Evolutionary conservation across 2,113 vertebrate species (phyloP).

Genomic region (Sturnira hondurensis): DNA sequence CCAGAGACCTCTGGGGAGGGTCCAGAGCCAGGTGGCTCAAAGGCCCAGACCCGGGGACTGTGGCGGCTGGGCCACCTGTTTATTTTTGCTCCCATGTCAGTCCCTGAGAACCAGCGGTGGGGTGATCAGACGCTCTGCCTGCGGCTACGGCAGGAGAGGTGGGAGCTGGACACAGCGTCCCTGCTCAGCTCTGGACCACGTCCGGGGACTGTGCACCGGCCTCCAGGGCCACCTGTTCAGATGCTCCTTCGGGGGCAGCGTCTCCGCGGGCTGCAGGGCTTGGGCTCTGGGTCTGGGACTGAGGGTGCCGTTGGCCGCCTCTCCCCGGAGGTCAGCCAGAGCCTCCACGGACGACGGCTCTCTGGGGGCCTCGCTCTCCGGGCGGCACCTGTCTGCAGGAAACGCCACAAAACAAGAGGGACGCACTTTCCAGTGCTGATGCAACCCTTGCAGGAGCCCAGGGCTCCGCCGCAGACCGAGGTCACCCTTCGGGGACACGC

Average conservation of each 20-base stretch:
- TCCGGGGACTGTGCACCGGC: neutral
- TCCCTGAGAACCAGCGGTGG: neutral
- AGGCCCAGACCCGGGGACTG: neutral
- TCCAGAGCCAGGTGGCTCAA: neutral
- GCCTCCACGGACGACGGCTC: neutral
- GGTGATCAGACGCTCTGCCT: neutral
- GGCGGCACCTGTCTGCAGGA: neutral
- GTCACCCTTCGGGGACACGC: neutral
- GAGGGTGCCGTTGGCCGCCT: too few species aligned
- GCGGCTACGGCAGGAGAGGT: neutral
- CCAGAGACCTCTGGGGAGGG: slow-evolving; percentile 11
- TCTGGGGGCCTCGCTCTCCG: neutral
- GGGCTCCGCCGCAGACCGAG: neutral
- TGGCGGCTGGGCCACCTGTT: neutral
- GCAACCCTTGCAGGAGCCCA: neutral
- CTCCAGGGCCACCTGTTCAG: accelerated
- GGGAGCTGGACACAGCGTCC: accelerated
- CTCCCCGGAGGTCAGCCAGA: neutral
- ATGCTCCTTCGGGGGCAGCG: neutral
- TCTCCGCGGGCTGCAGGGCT: accelerated
- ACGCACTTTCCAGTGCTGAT: neutral
- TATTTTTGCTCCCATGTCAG: accelerated
- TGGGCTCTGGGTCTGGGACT: neutral
- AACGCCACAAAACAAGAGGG: neutral
- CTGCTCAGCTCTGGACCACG: neutral